phyloP scores from a whole-genome alignment of 2,888 invertebrate genomes.

The Dusona sp. region DNA sequence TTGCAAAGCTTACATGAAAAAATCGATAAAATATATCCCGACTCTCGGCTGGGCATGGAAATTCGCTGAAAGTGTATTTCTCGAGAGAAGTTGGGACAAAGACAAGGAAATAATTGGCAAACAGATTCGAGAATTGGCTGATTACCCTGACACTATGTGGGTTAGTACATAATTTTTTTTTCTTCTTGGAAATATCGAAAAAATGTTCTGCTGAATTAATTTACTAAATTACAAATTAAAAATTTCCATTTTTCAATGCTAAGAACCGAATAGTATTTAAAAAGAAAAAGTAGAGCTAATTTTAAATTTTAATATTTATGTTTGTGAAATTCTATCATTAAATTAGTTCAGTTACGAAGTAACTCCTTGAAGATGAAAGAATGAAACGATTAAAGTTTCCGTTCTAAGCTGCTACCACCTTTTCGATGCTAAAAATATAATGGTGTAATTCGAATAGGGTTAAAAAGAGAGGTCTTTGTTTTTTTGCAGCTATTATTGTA shows the following conservation, averaged over 20 bases:
- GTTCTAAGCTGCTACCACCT: not conserved
- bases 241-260: too few species aligned
- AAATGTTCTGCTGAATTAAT: too few species aligned
- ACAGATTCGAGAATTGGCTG: slow-evolving; percentile 92
- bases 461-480: not conserved
- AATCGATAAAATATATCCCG: slow-evolving; percentile 95
- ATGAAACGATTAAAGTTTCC: not conserved
- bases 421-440: slow-evolving; percentile 4
- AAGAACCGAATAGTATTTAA: not conserved
- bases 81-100: slow-evolving; percentile 96
- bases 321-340: not conserved
- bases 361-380: not conserved
- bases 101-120: slow-evolving; percentile 93
- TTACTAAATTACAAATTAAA: too few species aligned
- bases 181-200: not conserved
- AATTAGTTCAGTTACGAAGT: not conserved
- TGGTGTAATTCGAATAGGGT: not conserved
- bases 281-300: too few species aligned
- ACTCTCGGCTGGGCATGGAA: slow-evolving; percentile 98
- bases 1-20: slow-evolving; percentile 98
- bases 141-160: slow-evolving; percentile 97
- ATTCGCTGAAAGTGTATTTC: slow-evolving; percentile 97
- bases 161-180: slow-evolving; percentile 85
- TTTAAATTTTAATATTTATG: not conserved
- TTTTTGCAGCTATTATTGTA: slow-evolving; percentile 84